phyloP scores from a whole-genome alignment of 2,113 vertebrate species.

The Gallinago media region DNA sequence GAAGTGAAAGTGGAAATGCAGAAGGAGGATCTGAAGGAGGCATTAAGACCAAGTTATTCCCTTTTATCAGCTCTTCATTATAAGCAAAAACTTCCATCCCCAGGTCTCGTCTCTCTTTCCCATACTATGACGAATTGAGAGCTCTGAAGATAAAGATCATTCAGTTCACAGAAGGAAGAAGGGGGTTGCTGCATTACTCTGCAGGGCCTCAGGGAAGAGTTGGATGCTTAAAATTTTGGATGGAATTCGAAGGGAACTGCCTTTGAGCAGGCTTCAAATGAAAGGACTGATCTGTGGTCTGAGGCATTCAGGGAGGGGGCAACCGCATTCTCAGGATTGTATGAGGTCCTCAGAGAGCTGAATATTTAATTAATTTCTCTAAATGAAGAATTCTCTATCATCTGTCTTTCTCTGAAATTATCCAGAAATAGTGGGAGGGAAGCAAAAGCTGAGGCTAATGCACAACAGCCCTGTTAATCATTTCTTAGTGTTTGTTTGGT shows the following conservation, averaged over 20 bases:
- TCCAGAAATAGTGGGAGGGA: background rate
- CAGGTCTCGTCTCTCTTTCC: background rate
- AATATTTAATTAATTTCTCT: background rate
- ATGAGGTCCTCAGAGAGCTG: background rate
- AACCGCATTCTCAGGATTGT: background rate
- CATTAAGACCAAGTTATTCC: background rate
- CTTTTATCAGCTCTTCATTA: background rate
- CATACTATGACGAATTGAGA: background rate
- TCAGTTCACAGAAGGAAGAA: background rate
- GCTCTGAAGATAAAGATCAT: background rate
- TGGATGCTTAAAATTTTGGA: background rate
- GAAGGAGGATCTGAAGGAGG: background rate
- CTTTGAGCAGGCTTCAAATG: background rate
- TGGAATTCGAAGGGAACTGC: background rate
- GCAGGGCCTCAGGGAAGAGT: background rate
- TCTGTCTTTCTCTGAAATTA: background rate
- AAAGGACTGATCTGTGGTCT: background rate
- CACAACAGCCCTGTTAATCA: conserved; percentile 33
- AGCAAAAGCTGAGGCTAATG: background rate
- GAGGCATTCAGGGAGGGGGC: background rate
- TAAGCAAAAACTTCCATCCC: background rate
- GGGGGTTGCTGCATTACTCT: background rate
- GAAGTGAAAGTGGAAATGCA: background rate
- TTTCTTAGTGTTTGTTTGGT: conserved; percentile 47
- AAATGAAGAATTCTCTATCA: background rate